These are phyloP conservation scores for Volucella zonaria DNA, from an alignment of 2,888 invertebrate species.

Conservation along the genomic window DNA sequence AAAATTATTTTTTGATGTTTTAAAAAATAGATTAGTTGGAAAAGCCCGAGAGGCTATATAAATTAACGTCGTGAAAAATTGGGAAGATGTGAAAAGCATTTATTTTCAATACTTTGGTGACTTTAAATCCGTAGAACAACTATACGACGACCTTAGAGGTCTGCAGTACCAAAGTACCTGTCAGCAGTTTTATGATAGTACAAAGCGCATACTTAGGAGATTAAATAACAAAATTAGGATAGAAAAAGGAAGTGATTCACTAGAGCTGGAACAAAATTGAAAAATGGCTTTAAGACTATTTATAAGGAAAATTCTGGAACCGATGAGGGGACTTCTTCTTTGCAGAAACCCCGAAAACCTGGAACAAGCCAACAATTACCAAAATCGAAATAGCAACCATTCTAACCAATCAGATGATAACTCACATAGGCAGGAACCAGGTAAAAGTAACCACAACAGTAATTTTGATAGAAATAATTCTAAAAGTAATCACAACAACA, in stretches of 20 bases:
- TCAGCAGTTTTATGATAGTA: slow-evolving; percentile 27
- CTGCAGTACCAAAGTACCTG: slow-evolving; percentile 8
- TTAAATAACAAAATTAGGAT: slow-evolving; percentile 62
- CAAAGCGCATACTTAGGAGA: slow-evolving; percentile 32
- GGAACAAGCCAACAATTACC: slow-evolving; percentile 48
- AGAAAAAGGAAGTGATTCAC: background rate
- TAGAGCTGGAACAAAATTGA: slow-evolving; percentile 25
- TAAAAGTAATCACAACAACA: background rate
- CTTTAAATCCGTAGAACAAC: slow-evolving; percentile 8
- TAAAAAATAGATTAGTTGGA: too few species aligned
- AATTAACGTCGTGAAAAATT: too few species aligned
- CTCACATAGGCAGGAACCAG: too few species aligned
- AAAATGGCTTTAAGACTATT: slow-evolving; percentile 11
- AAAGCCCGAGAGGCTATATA: too few species aligned
- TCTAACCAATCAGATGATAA: too few species aligned
- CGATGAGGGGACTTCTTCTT: slow-evolving; percentile 43
- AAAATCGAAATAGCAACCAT: background rate
- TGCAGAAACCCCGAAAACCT: slow-evolving; percentile 58
- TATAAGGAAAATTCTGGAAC: slow-evolving; percentile 31
- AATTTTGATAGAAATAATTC: too few species aligned
- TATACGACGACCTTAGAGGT: background rate
- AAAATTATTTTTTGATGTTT: too few species aligned
- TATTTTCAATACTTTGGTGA: slow-evolving; percentile 25
- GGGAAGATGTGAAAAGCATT: background rate
- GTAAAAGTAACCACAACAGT: background rate